These are phyloP conservation scores for Aselliscus stoliczkanus DNA, from an alignment of 2,797 vertebrate genomes.

Conservation along the genomic window DNA sequence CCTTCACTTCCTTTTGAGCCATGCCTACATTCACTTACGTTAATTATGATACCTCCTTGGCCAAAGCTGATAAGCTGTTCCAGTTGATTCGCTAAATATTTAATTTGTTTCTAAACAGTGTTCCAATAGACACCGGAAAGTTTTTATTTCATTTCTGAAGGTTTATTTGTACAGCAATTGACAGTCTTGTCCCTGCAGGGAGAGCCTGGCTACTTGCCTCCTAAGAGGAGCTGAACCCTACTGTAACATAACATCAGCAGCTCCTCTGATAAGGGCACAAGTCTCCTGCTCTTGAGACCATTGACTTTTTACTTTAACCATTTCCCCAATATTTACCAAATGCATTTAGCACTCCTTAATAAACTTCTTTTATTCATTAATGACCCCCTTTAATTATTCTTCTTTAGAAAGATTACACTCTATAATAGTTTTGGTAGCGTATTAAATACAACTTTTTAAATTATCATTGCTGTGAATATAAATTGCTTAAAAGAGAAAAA, in stretches of 20 bases:
- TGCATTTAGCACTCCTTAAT: not conserved
- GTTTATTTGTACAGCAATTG: slow-evolving; percentile 28
- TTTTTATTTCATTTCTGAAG: slow-evolving; percentile 6
- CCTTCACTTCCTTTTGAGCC: not conserved
- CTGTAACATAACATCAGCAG: too few species aligned
- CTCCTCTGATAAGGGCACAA: rapidly evolving
- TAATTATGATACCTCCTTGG: not conserved
- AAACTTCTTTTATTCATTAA: not conserved
- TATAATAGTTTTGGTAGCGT: not conserved
- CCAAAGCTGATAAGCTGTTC: not conserved
- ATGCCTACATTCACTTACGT: not conserved
- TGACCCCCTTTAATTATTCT: too few species aligned
- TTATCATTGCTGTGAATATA: not conserved
- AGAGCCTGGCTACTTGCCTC: not conserved
- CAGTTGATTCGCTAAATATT: not conserved
- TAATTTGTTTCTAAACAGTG: slow-evolving; percentile 40
- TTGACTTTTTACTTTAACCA: not conserved
- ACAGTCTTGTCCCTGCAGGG: not conserved
- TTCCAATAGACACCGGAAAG: not conserved
- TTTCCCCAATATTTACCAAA: not conserved
- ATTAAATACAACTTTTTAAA: not conserved
- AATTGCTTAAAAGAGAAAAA: not conserved
- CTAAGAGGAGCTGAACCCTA: not conserved
- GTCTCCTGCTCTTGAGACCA: too few species aligned
- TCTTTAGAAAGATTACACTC: not conserved